Evolutionary conservation across 2,888 invertebrate genomes (phyloP), one percentile per base, ranked within the genome.

Genomic region (Silvanus unidentatus): DNA sequence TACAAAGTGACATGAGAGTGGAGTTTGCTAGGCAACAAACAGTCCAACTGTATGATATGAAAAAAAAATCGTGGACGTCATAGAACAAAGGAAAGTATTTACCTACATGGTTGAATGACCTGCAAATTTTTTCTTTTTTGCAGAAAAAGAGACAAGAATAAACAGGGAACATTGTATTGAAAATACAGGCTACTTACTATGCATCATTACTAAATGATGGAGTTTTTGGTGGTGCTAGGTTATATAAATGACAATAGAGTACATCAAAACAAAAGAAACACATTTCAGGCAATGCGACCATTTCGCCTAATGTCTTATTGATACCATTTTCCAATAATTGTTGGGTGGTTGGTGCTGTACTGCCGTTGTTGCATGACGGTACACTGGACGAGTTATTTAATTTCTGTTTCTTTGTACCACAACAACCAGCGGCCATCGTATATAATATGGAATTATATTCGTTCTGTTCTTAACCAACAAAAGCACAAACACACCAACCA

Each of bases 261-360:
- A 97, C 95, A 77, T 99, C 98, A 79, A 98, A 99, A 81, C 99
- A 99, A 78, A 90, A 98, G 79, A 89, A 92, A 72, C 95, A 95
- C 98, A 99, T 99, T 73, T 97, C 96, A 53, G 88, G 87, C 71
- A 86, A 82, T 59, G 90, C 92, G 58, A 94, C 86, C 69, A 74
- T 71, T 46, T 60, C 86, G n/a, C 53, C 54, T 47, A 57, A 11
- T 11, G 11, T 32, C 10, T 11, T 58, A 47, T 47, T 55, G n/a
- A 54, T 57, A 43, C 64, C 65, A 61, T 77, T 78, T 14, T 22
- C 22, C 53, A 72, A 66, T 43, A 73, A 72, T 61, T 73, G 74
- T 50, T 48, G 50, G 39, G 22, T 22, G 3, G 22, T 22, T 22
- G 22, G 22, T 48, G 54, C 53, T 30, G 58, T 45, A 28, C 63